Evolutionary conservation across 2,888 invertebrate genomes (phyloP), one percentile per base, ranked within the genome.

Genomic region (Cerastis rubricosa): DNA sequence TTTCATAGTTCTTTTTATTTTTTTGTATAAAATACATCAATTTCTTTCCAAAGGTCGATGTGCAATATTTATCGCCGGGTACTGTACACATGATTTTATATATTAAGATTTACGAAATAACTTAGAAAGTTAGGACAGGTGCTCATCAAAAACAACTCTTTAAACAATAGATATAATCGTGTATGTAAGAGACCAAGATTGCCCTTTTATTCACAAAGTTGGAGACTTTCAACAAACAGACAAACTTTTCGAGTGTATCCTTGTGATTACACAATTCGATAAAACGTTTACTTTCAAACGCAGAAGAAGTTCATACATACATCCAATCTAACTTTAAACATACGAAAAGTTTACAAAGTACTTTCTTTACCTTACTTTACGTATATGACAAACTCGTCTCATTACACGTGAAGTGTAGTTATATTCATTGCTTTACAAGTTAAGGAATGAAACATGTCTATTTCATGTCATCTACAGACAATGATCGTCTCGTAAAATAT

Each of bases 281-380:
- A 86, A 76, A 73, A 76, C 70, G 65, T 86, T 80, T 86, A 80
- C 64, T 12, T 72, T 35, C 49, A 78, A 17, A 51, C 47, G 69
- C 51, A 76, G 45, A 66, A 43, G 54, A 35, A 63, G 22, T 69
- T 74, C 65, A 51, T 68, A 71, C 35, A 47, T 66, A 81, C 51
- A 85, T 71, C 68, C 78, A 83, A 85, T 85, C 61, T 71, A 83
- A 85, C 74, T 83, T 85, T 78, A 65, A 85, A 74, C 64, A 69
- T n/a, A 71, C 64, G 69, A 78, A 59, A 74, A 83, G 47, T 82
- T 85, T 66, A 45, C 49, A 49, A 71, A 73, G 59, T 71, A 74
- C 59, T 69, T 81, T 29, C 67, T 12, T 54, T 35, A 29, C 3
- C 40, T 59, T 63, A 25, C 63, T 51, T 72, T 68, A 51, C 54